Evolutionary conservation across 1,140 invertebrate genomes (phyloP), one percentile per base, ranked within the genome.

Genomic region (Hermetia illucens): DNA sequence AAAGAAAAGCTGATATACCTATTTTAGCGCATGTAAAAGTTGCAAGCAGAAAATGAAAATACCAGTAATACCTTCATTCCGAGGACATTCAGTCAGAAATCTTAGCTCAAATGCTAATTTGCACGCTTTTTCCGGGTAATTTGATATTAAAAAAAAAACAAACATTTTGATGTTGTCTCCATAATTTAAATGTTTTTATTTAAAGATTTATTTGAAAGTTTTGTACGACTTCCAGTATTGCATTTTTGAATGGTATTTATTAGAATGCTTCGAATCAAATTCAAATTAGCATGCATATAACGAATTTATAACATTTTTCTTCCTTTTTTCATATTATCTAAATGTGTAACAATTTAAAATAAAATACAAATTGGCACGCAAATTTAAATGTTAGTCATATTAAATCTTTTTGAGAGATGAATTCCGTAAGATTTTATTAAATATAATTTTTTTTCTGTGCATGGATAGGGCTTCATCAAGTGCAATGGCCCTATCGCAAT

Each of bases 11-110:
- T 32, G 9, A n/a, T n/a, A n/a, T n/a, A n/a, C n/a, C 17, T 35
- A 6, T 42, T 27, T 36, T 46, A 56, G 55, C 44, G 52, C 52
- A 51, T 56, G 49, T 50, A 53, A 53, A 43, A 53, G 44, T 56
- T 55, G 53, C 46, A 50, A 44, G 41, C 46, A 43, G 46, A 51
- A 50, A 46, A 51, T 47, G 39, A 44, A 49, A 50, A 47, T 53
- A 44, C 50, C 51, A 52, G 52, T 56, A 52, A 58, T 58, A 44
- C 53, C 53, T 17, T 45, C 53, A 47, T 55, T 52, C 51, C 40
- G 48, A 44, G 52, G 51, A 52, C 49, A 50, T 53, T 52, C 52
- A 41, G 50, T 53, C 44, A 47, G 50, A 39, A 56, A 55, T 49
- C 48, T 53, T 48, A 53, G 40, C 39, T 44, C 49, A 40, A 40